Percentiles rank a stretch among this genome's conserved stretches.
Conservation (phyloP, 2,113 vertebrate species). For the Ascaphus truei region DNA sequence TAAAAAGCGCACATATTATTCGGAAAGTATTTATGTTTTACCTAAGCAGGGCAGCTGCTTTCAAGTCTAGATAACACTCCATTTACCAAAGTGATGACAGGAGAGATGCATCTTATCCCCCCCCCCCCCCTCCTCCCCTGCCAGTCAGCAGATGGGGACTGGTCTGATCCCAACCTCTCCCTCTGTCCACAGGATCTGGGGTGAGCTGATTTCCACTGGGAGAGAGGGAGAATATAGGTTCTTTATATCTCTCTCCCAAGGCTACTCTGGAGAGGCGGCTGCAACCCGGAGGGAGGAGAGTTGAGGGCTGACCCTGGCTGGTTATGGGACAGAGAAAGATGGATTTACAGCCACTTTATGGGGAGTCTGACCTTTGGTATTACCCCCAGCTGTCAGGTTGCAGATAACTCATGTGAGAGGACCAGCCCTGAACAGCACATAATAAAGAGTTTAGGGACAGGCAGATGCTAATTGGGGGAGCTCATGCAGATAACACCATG, state of each 20-base stretch:
- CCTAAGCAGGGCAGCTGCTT: constrained; percentile 5
- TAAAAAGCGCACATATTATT: constrained; percentile 22
- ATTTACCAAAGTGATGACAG: constrained; percentile 22
- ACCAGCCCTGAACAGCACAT: background rate
- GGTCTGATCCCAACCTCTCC: background rate
- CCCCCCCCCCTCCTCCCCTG: constrained; percentile 15
- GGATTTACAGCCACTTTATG: constrained; percentile 43
- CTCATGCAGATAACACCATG: background rate
- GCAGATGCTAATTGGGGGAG: constrained; percentile 19
- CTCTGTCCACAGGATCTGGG: constrained; percentile 53
- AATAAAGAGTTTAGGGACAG: constrained; percentile 4
- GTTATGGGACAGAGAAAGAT: background rate
- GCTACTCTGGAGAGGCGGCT: constrained; percentile 12
- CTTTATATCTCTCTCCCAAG: constrained; percentile 41
- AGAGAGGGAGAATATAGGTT: constrained; percentile 59
- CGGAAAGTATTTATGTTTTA: constrained; percentile 6
- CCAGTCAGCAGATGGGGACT: constrained; percentile 28
- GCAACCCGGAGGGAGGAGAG: constrained; percentile 33
- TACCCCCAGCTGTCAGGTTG: constrained; percentile 19
- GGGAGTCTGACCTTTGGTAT: constrained; percentile 26
- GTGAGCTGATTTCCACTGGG: constrained; percentile 96
- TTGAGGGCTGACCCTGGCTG: constrained; percentile 22
- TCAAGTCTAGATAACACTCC: constrained; percentile 2
- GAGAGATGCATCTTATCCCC: constrained; percentile 20
- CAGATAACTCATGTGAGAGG: constrained; percentile 11